phyloP scores from a whole-genome alignment of 2,113 vertebrate species.

The Macrotis lagotis region DNA sequence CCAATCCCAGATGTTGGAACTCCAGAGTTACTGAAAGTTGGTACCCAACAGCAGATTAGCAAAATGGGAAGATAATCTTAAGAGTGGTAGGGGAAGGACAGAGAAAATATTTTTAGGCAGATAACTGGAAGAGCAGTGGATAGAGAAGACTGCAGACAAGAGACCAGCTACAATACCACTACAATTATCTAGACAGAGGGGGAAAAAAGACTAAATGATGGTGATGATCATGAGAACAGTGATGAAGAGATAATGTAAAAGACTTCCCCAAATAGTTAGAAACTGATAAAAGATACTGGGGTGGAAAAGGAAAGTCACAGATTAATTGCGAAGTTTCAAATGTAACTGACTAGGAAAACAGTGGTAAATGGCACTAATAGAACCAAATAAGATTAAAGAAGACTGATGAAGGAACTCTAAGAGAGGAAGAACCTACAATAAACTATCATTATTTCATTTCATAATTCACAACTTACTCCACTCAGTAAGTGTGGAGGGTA shows the following conservation, averaged over 20 bases:
- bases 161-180: not conserved
- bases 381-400: no score
- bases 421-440: no score
- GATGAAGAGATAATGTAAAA: not conserved
- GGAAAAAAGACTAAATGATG: not conserved
- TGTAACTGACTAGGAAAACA: no score
- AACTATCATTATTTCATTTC: no score
- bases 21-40: not conserved
- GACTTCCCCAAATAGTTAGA: not conserved
- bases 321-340: no score
- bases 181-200: not conserved
- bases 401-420: no score
- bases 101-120: not conserved
- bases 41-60: not conserved
- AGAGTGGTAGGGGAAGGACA: not conserved
- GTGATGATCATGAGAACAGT: not conserved
- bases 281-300: not conserved
- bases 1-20: not conserved
- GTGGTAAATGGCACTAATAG: no score
- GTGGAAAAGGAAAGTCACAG: no score
- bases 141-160: not conserved
- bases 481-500: no score
- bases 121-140: not conserved
- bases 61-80: not conserved
- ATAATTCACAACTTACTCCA: no score